Evolutionary conservation across 1,140 invertebrate species (phyloP).

Genomic region (Hyphantria cunea): DNA sequence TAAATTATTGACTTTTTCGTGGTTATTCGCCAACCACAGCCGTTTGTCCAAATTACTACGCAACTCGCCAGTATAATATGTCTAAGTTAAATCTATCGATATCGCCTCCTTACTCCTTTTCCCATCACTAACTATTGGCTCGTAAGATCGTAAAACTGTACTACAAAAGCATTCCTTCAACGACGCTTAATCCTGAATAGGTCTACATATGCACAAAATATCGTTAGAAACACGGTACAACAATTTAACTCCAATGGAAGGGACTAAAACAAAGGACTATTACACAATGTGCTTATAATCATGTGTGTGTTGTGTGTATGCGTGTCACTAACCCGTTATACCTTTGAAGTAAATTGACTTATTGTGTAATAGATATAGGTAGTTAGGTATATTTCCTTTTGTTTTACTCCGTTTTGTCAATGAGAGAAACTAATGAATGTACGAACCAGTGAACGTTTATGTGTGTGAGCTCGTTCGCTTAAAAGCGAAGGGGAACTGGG

Average conservation of each 20-base stretch:
- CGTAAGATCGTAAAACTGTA: slow-evolving; percentile 41
- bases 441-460: not conserved
- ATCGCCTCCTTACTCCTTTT: slow-evolving; percentile 19
- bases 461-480: no score
- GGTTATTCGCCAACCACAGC: no score
- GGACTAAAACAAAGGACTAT: slow-evolving; percentile 9
- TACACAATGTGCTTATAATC: slow-evolving; percentile 14
- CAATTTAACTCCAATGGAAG: slow-evolving; percentile 8
- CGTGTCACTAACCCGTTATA: slow-evolving; percentile 16
- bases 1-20: no score
- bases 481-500: no score
- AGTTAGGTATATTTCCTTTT: not conserved
- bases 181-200: slow-evolving; percentile 38
- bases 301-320: slow-evolving; percentile 11
- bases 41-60: no score
- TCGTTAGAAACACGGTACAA: slow-evolving; percentile 12
- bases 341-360: slow-evolving; percentile 12
- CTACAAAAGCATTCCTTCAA: slow-evolving; percentile 43
- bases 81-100: not conserved
- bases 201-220: slow-evolving; percentile 41
- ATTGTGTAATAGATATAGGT: not conserved
- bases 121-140: slow-evolving; percentile 36
- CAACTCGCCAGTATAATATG: no score
- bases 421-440: slow-evolving; percentile 1
- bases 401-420: not conserved